Evolutionary conservation across 2,113 vertebrate genomes (phyloP).

Genomic region (Regulus satrapa): DNA sequence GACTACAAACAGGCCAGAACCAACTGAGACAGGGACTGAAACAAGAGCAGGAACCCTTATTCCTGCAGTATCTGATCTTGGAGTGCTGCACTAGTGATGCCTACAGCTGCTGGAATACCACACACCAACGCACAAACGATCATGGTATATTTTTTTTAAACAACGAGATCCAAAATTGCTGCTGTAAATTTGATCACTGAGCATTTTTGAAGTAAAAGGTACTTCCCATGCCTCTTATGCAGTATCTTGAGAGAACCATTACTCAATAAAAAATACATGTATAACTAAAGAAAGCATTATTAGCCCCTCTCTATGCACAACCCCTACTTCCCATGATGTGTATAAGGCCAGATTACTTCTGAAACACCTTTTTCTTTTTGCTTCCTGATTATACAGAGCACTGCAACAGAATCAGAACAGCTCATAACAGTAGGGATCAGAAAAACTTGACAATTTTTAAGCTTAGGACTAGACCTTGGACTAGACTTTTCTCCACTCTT

Average conservation of each 20-base stretch:
- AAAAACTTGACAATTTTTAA: neutral
- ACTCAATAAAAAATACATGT: neutral
- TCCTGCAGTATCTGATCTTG: neutral
- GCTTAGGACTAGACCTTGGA: neutral
- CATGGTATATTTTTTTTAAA: neutral
- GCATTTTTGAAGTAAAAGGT: neutral
- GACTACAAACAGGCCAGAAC: neutral
- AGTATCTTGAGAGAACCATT: rapidly evolving
- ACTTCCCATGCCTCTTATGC: neutral
- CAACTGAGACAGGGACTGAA: neutral
- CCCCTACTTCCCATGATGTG: neutral
- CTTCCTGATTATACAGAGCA: neutral
- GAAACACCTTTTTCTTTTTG: neutral
- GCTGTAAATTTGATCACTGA: neutral
- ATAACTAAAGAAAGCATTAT: neutral
- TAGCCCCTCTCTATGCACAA: neutral
- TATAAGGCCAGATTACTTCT: neutral
- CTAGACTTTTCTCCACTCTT: neutral
- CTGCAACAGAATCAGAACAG: neutral
- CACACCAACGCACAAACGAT: neutral
- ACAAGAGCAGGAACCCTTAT: neutral
- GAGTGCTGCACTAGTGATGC: neutral
- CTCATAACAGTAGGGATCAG: neutral
- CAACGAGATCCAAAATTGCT: neutral
- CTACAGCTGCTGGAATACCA: neutral